Conservation (phyloP, 2,888 invertebrate species). For the Deilephila elpenor region DNA sequence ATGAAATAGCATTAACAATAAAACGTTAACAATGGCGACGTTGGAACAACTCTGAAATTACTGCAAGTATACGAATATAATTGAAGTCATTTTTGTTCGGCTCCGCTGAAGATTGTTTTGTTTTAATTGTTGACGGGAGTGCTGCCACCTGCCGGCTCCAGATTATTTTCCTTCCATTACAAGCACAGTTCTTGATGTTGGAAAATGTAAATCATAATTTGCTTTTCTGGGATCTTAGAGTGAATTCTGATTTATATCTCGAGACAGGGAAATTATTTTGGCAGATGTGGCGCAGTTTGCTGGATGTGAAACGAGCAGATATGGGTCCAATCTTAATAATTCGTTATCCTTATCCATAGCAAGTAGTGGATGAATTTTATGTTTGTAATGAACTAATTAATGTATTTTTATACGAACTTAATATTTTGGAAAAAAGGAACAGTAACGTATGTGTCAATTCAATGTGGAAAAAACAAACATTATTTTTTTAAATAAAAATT, state of each 20-base stretch:
- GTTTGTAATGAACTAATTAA: no score
- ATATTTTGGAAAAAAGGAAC: no score
- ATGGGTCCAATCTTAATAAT: no score
- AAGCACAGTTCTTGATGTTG: not conserved
- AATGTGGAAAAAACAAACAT: no score
- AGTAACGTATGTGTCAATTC: no score
- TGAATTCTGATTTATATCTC: not conserved
- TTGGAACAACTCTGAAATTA: slow-evolving; percentile 31
- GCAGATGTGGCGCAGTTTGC: no score
- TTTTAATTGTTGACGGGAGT: slow-evolving; percentile 36
- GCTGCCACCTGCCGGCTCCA: slow-evolving; percentile 21
- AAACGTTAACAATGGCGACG: not conserved
- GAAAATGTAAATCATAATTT: slow-evolving; percentile 8
- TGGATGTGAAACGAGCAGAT: no score
- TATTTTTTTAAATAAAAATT: no score
- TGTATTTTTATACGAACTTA: no score
- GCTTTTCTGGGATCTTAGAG: not conserved
- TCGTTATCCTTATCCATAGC: no score
- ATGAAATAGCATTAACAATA: not conserved
- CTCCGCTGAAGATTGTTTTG: slow-evolving; percentile 39
- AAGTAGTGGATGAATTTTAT: no score
- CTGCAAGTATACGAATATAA: slow-evolving; percentile 38
- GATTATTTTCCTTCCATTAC: slow-evolving; percentile 22
- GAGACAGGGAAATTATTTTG: no score
- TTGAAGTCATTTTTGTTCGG: slow-evolving; percentile 39